Percentiles rank a stretch among this genome's conserved stretches.
Evolutionary conservation across 2,797 vertebrate species (phyloP).

Genomic region (Siniperca undulata): DNA sequence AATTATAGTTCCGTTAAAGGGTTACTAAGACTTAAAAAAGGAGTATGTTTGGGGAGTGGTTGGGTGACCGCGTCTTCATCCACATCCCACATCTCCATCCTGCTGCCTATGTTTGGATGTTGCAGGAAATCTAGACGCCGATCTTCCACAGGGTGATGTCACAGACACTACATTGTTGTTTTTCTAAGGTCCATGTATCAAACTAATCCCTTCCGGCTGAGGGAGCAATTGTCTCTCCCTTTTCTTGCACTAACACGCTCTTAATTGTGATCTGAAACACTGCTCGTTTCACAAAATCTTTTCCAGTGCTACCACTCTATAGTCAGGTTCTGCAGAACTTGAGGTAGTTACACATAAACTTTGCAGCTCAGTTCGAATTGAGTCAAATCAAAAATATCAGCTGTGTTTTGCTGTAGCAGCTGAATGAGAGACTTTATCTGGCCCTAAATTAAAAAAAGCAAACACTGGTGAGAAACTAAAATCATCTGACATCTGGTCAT

Average conservation of each 20-base stretch:
- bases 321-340: constrained; percentile 55
- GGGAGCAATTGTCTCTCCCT: neutral
- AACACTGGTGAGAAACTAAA: constrained; percentile 12
- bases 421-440: constrained; percentile 15
- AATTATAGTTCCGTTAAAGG: neutral
- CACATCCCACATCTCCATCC: neutral
- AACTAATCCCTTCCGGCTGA: neutral
- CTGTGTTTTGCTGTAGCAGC: constrained; percentile 3
- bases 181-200: constrained; percentile 6
- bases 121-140: neutral
- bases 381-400: constrained; percentile 26
- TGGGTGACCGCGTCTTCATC: neutral
- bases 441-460: neutral
- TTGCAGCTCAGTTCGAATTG: constrained; percentile 45
- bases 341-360: constrained; percentile 69
- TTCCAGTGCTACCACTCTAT: constrained; percentile 40
- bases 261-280: neutral
- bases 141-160: constrained; percentile 19
- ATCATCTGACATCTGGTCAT: constrained; percentile 19
- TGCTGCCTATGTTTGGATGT: neutral
- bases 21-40: neutral
- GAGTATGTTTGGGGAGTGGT: neutral
- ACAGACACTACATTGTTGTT: constrained; percentile 28
- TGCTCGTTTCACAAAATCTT: constrained; percentile 38
- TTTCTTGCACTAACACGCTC: neutral